Evolutionary conservation across 2,888 invertebrate species (phyloP).

Genomic region (Eugnorisma glareosa): DNA sequence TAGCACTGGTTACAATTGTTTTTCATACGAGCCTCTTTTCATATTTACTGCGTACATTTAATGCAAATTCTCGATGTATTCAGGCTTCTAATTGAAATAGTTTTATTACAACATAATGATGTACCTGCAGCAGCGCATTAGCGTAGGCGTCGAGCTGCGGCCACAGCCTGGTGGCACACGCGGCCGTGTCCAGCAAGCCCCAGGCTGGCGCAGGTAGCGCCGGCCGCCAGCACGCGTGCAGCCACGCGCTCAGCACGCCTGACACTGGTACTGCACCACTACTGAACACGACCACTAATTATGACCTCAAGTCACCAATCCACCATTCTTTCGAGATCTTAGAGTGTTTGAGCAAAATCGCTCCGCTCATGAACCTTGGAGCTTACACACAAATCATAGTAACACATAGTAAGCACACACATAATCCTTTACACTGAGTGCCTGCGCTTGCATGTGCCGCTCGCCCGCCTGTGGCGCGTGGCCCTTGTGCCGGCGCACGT

Average conservation of each 20-base stretch:
- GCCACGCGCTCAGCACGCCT: slow-evolving; percentile 76
- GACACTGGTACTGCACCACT: slow-evolving; percentile 42
- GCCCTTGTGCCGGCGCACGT: neutral
- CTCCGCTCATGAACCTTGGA: neutral
- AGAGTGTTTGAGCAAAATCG: neutral
- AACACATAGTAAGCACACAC: no score
- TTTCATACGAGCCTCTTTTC: neutral
- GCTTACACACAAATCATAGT: neutral
- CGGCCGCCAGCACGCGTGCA: slow-evolving; percentile 77
- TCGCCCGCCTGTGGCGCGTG: neutral
- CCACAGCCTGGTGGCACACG: slow-evolving; percentile 58
- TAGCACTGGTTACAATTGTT: neutral
- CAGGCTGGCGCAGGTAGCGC: slow-evolving; percentile 66
- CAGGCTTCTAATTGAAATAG: neutral
- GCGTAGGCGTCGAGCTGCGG: slow-evolving; percentile 67
- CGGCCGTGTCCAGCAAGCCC: slow-evolving; percentile 68
- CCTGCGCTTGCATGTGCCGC: neutral
- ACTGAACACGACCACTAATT: neutral
- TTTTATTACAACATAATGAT: neutral
- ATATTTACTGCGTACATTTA: neutral
- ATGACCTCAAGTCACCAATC: neutral
- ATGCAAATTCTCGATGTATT: neutral
- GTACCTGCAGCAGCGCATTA: slow-evolving; percentile 71
- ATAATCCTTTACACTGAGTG: neutral
- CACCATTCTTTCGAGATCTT: no score